phyloP scores from a whole-genome alignment of 2,888 invertebrate species.

The Hydraecia micacea region DNA sequence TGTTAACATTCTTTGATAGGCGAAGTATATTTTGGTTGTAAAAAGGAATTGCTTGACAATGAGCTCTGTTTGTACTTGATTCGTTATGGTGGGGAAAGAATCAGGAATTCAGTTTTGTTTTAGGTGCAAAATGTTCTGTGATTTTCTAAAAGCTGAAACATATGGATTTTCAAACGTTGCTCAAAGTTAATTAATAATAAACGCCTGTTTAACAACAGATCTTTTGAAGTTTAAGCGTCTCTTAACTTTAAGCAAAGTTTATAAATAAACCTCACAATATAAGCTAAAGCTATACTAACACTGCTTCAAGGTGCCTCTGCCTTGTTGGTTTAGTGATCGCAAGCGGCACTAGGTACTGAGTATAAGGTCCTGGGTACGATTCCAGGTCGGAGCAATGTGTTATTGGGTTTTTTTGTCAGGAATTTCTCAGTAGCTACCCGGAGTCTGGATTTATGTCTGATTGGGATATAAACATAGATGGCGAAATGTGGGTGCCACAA shows the following conservation, averaged over 20 bases:
- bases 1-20: slow-evolving; percentile 29
- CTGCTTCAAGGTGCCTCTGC: background rate
- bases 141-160: background rate
- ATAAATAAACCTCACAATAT: background rate
- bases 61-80: background rate
- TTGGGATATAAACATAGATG: no score
- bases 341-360: background rate
- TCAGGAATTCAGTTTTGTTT: background rate
- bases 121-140: background rate
- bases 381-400: no score
- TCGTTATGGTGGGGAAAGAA: background rate
- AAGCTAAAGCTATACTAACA: background rate
- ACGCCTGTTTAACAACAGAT: background rate
- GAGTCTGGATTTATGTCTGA: background rate
- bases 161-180: background rate
- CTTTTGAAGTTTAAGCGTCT: background rate
- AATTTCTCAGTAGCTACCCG: no score
- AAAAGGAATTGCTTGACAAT: slow-evolving; percentile 39
- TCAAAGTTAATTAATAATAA: background rate
- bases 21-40: slow-evolving; percentile 20
- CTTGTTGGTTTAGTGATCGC: background rate
- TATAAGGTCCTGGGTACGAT: background rate
- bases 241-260: background rate
- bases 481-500: no score
- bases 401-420: no score